Base-by-base conservation (phyloP, 2,113 vertebrate genomes). In the Grantiella picta region DNA sequence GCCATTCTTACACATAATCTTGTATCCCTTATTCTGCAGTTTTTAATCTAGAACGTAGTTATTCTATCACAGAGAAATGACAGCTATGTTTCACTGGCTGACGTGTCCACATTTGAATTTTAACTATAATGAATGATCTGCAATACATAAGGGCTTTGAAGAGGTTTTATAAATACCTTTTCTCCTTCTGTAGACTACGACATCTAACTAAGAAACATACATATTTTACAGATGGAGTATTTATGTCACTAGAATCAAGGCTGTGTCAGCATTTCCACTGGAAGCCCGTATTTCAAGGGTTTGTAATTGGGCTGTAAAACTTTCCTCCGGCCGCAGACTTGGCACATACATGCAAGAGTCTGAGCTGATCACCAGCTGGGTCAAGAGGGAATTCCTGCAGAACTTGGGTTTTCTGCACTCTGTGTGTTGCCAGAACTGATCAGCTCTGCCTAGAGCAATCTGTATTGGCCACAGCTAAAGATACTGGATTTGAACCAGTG, bases 201-300 rank as follows among this genome's bases (percentile, higher is more conserved):
- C 75, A 92, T 98, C 96, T 89, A 97, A 61, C 94, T 92, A 93
- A 97, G 90, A 87, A 96, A 90, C 82, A 78, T 78, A 60, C 53
- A 61, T 95, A 96, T 92, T 95, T 96, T 96, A 89, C 86, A 94
- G 94, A 75, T 96, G 96, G 92, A 97, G 93, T 97, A 96, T 93
- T 92, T 95, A 71, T 97, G 95, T 96, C 92, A 63, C 82, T 73
- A 90, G 78, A 96, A 90, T 94, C 87, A 93, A 4, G 90, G 29
- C 93, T 59, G 36, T 86, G 95, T 95, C 97, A 97, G 89, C 94
- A 5, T 97, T 98, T 97, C 97, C 97, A 97, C 88, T 97, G 93
- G 90, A 97, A 97, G 91, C 93, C 92, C 86, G 40, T 95, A 97
- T 86, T 96, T 89, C 86, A 94, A 59, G 95, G 82, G 49, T 96